A percentile compares a stretch with the other conserved stretches of the same genome.
Evolutionary conservation across 2,113 vertebrate species (phyloP).

Genomic region (Hassar affinis): DNA sequence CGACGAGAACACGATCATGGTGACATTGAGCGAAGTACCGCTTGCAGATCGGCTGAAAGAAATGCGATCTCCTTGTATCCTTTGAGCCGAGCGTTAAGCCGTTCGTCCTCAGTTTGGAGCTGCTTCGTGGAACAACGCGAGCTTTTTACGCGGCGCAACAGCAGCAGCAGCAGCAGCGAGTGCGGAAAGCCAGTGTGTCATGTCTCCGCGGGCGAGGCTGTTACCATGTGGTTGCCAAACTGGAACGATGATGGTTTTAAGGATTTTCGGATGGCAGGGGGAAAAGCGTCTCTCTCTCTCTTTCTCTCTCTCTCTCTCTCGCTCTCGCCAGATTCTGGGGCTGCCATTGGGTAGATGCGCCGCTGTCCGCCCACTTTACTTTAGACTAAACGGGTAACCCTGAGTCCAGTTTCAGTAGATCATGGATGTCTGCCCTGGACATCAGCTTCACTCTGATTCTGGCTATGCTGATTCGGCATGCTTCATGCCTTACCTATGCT

Average conservation of each 20-base stretch:
- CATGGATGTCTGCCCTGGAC: background rate
- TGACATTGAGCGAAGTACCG: conserved; percentile 73
- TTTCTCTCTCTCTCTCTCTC: conserved; percentile 17
- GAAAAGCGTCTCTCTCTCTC: conserved; percentile 75
- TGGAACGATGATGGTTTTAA: conserved; percentile 82
- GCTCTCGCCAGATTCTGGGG: conserved; percentile 77
- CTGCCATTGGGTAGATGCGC: conserved; percentile 86
- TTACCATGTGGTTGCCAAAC: conserved; percentile 71
- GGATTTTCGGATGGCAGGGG: conserved; percentile 80
- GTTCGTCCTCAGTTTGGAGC: conserved; percentile 61
- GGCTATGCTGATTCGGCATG: too few relatives aligned
- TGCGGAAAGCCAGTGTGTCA: conserved; percentile 77
- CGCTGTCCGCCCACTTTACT: conserved; percentile 86
- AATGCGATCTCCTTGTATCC: conserved; percentile 60
- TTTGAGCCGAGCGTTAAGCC: conserved; percentile 49
- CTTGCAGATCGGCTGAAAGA: conserved; percentile 58
- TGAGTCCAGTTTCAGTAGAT: conserved; percentile 48
- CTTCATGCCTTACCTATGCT: background rate
- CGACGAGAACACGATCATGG: conserved; percentile 93
- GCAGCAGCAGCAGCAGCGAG: conserved; percentile 71
- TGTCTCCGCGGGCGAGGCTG: conserved; percentile 79
- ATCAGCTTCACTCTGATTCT: background rate
- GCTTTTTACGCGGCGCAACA: conserved; percentile 75
- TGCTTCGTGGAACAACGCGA: conserved; percentile 61
- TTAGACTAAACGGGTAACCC: conserved; percentile 78